These are phyloP conservation scores for Herpetotheres cachinnans DNA, from an alignment of 2,113 vertebrate genomes.

Conservation along the genomic window DNA sequence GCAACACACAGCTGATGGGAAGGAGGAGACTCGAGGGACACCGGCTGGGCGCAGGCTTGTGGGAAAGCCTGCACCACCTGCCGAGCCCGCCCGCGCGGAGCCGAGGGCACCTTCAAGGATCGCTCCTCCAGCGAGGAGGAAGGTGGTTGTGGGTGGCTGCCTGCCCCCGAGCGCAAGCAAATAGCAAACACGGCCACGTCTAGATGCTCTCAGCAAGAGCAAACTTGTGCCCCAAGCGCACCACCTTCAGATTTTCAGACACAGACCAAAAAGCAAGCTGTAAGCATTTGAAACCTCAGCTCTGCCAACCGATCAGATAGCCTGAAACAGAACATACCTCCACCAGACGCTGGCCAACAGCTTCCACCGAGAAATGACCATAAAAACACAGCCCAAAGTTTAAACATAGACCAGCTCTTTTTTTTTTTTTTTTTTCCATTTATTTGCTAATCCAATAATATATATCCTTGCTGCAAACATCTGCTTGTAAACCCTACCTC, in stretches of 20 bases:
- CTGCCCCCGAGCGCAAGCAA: fast-evolving
- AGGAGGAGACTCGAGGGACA: background rate
- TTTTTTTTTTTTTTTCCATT: too few species aligned
- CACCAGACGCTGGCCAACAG: background rate
- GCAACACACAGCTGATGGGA: background rate
- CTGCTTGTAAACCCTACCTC: background rate
- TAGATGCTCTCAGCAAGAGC: background rate
- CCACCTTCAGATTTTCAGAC: background rate
- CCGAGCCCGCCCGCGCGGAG: fast-evolving
- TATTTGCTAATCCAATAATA: background rate
- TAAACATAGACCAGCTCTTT: background rate
- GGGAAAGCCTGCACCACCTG: background rate
- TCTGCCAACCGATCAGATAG: background rate
- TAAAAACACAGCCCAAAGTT: background rate
- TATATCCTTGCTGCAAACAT: background rate
- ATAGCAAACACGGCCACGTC: background rate
- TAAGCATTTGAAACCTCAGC: background rate
- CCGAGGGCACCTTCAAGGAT: background rate
- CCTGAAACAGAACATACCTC: background rate
- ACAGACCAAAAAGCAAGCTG: background rate
- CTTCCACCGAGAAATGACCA: background rate
- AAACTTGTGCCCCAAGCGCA: background rate
- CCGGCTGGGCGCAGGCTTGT: background rate
- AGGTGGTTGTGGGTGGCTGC: background rate
- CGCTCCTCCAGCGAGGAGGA: background rate